phyloP scores from a whole-genome alignment of 2,113 vertebrate genomes.

The Haliaeetus leucogaster region DNA sequence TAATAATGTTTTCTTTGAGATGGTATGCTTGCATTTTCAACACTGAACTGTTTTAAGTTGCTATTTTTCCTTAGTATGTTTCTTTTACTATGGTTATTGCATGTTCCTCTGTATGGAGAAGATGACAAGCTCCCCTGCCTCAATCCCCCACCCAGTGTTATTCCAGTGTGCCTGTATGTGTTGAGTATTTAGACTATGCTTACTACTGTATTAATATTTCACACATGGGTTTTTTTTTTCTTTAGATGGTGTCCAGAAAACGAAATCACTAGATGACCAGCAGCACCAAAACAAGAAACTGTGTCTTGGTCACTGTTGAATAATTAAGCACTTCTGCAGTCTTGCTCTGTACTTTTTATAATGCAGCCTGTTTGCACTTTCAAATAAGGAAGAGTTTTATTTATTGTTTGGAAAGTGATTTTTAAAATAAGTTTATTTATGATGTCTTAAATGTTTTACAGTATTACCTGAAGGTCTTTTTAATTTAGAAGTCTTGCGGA shows the following conservation, averaged over 20 bases:
- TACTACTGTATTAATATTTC: background rate
- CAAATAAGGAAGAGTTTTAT: conserved; percentile 52
- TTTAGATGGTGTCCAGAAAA: conserved; percentile 68
- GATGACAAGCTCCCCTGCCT: background rate
- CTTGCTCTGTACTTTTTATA: conserved; percentile 46
- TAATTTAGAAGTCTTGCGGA: conserved; percentile 6
- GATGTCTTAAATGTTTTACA: conserved; percentile 45
- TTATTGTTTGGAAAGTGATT: conserved; percentile 47
- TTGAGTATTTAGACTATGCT: background rate
- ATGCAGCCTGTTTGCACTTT: conserved; percentile 49
- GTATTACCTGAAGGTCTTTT: background rate
- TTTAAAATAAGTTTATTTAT: conserved; percentile 63
- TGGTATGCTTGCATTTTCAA: background rate
- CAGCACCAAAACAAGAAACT: conserved; percentile 70
- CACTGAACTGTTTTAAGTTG: background rate
- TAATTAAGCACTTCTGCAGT: conserved; percentile 5
- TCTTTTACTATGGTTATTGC: background rate
- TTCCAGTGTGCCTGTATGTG: background rate
- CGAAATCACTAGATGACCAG: conserved; percentile 51
- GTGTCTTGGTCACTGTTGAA: conserved; percentile 59
- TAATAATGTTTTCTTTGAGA: background rate
- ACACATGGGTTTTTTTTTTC: background rate
- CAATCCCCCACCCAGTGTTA: background rate
- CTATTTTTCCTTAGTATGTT: background rate
- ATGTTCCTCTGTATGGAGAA: background rate